Evolutionary conservation across 1,140 invertebrate genomes (phyloP), one percentile per base, ranked within the genome.

Genomic region (Hylyphantes graminicola): DNA sequence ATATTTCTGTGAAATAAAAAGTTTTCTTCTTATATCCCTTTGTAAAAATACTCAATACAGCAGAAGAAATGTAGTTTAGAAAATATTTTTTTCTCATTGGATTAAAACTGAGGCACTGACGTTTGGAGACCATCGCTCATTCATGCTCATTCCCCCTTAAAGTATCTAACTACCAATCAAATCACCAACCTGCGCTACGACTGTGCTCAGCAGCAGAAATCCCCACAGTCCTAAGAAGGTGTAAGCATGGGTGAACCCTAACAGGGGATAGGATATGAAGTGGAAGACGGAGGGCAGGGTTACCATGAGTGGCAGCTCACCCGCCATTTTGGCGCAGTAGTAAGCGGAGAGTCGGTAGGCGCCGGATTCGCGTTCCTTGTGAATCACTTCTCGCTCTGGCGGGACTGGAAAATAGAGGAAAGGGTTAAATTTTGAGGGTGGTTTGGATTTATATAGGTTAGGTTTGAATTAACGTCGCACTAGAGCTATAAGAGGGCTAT

Each of bases 321-420:
- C 94, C 64, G 94, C 92, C 93, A 95, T 95, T 91, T 96, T 96
- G 70, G 95, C 94, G 87, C 95, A 88, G 89, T 96, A 96, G 89
- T 95, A 96, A 7, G 95, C 94, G 19, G 94, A 96, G 35, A 96
- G 90, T 64, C 95, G 91, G 88, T 96, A 96, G 21, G 94, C 93
- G 19, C 95, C 95, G 15, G 94, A 94, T 85, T 93, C 90, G 70
- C 95, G 90, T 89, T 96, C 95, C 88, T 96, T 96, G 88, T 94
- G 94, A 77, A 96, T 93, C 1, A 96, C 94, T 89, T 94, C 93
- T 87, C 94, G 91, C 90, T 96, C 95, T 50, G 93, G 91, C 73
- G 95, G 94, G 92, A 96, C 80, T 83, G 21, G 2, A 57, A 65
- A 12, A 13, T n/a, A 7, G 15, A 73, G 48, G 9, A 12, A 0